phyloP scores from a whole-genome alignment of 2,888 invertebrate genomes.

The Scaptomyza parva region DNA sequence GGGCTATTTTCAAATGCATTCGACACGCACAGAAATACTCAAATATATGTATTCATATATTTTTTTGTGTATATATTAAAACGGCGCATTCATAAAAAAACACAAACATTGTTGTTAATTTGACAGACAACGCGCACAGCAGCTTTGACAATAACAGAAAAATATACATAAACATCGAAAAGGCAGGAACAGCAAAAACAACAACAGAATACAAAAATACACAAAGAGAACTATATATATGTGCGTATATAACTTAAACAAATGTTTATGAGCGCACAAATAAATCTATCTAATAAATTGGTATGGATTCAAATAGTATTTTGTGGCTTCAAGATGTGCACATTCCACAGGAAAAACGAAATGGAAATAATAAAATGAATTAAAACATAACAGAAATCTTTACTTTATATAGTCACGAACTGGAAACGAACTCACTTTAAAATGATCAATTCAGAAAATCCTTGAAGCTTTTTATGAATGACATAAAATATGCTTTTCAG shows the following conservation, averaged over 20 bases:
- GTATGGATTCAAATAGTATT: not conserved
- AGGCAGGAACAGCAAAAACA: conserved; percentile 10
- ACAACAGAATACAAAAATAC: conserved; percentile 6
- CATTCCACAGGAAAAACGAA: conserved; percentile 2
- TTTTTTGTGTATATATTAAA: conserved; percentile 1
- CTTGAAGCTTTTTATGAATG: too few species aligned
- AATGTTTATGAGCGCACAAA: conserved; percentile 12
- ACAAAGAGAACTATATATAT: too few species aligned
- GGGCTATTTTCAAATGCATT: conserved; percentile 56
- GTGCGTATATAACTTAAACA: conserved; percentile 12
- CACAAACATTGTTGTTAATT: conserved; percentile 58
- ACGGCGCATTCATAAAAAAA: conserved; percentile 32
- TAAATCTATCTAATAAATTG: not conserved
- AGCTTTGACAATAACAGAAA: conserved; percentile 22
- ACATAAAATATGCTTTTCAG: too few species aligned
- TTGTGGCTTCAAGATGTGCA: conserved; percentile 3
- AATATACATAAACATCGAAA: conserved; percentile 20
- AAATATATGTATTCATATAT: not conserved
- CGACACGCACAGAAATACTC: conserved; percentile 5
- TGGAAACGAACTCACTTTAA: too few species aligned
- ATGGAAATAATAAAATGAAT: not conserved
- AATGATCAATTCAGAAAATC: too few species aligned
- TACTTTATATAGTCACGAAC: too few species aligned
- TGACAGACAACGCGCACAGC: conserved; percentile 57
- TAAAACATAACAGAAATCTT: conserved; percentile 1